Percentiles rank a stretch among this genome's conserved stretches.
Evolutionary conservation across 2,113 vertebrate genomes (phyloP).

Genomic region (Verasper variegatus): DNA sequence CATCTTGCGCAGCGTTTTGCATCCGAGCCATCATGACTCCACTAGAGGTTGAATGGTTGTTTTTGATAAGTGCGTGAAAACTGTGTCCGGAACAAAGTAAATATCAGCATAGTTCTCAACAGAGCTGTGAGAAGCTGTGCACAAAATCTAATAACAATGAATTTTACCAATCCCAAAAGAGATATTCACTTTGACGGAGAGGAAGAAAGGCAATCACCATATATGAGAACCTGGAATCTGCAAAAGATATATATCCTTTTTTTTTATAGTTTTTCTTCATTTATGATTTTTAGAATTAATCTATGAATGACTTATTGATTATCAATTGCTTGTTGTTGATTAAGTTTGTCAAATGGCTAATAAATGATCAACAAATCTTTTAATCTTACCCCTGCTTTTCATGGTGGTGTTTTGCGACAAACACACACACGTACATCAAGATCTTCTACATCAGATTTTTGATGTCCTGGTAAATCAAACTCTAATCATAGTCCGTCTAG

Average conservation of each 20-base stretch:
- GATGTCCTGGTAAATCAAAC: too few species aligned
- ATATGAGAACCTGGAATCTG: background rate
- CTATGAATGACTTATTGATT: background rate
- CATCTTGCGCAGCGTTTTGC: slow-evolving; percentile 18
- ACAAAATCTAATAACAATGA: background rate
- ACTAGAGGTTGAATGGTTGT: background rate
- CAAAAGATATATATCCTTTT: background rate
- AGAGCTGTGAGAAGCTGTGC: background rate
- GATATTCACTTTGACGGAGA: too few species aligned
- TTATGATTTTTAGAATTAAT: background rate
- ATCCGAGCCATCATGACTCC: slow-evolving; percentile 3
- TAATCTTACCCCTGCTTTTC: too few species aligned
- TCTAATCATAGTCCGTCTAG: too few species aligned
- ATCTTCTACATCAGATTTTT: background rate
- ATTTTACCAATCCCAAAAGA: background rate
- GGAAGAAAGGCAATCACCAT: background rate
- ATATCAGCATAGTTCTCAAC: background rate
- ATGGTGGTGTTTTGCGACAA: background rate
- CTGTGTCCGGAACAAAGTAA: background rate
- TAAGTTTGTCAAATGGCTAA: too few species aligned
- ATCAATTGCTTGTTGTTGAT: background rate
- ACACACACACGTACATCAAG: background rate
- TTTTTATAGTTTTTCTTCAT: background rate
- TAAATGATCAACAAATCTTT: too few species aligned
- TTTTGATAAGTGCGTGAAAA: background rate